Evolutionary conservation across 2,113 vertebrate genomes (phyloP).

Genomic region (Aptenodytes patagonicus): DNA sequence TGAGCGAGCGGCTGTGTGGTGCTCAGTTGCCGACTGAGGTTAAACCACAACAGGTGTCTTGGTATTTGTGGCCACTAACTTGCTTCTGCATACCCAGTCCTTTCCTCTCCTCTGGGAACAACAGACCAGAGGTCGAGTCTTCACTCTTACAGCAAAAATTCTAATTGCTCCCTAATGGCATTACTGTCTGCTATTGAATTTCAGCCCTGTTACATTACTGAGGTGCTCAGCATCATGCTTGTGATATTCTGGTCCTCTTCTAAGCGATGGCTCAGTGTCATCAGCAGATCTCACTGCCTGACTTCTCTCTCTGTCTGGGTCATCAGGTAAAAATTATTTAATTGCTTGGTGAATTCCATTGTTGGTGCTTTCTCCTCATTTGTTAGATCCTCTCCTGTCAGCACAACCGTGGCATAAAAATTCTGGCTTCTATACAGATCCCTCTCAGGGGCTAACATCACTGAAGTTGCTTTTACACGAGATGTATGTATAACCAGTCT

Average conservation of each 20-base stretch:
- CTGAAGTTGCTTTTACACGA: neutral
- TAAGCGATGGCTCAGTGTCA: neutral
- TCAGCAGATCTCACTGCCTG: neutral
- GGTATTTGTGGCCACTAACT: neutral
- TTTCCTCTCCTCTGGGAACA: neutral
- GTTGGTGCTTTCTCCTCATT: neutral
- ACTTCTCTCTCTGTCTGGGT: neutral
- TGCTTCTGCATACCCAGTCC: neutral
- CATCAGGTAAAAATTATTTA: neutral
- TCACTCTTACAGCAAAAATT: neutral
- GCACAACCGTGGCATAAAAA: neutral
- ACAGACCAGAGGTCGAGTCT: neutral
- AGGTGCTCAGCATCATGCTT: neutral
- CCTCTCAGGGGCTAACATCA: neutral
- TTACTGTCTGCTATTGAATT: neutral
- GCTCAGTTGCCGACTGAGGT: too few relatives aligned
- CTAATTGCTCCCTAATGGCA: neutral
- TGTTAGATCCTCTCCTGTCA: neutral
- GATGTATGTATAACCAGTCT: neutral
- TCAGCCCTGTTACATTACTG: neutral
- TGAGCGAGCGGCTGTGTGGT: too few relatives aligned
- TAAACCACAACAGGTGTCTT: neutral
- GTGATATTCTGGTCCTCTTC: neutral
- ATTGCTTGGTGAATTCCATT: neutral
- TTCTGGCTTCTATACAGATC: neutral